These are phyloP conservation scores for Acipenser oxyrinchus DNA, from an alignment of 2,797 vertebrate species.

Conservation along the genomic window DNA sequence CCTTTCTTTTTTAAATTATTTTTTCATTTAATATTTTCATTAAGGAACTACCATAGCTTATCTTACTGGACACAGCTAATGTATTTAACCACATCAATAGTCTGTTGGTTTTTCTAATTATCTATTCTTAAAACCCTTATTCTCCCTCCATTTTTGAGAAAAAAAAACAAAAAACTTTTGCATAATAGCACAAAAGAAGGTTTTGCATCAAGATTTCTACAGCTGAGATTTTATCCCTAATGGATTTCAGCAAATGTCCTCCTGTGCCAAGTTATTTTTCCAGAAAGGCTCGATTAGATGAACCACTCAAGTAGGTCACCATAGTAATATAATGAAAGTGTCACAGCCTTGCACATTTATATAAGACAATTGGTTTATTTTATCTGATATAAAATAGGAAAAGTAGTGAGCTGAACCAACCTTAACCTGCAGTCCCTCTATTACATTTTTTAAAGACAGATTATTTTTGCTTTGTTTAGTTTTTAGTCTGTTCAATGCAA, in stretches of 20 bases:
- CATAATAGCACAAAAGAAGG: constrained; percentile 24
- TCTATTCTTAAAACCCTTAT: not conserved
- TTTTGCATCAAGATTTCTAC: constrained; percentile 29
- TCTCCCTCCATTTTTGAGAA: not conserved
- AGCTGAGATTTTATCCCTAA: constrained; percentile 29
- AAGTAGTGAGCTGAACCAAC: constrained; percentile 12
- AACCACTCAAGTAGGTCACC: constrained; percentile 30
- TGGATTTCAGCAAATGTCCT: constrained; percentile 30
- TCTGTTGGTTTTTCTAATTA: constrained; percentile 1
- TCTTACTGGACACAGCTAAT: no score
- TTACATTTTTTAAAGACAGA: constrained; percentile 17
- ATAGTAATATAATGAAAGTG: constrained; percentile 25
- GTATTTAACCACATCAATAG: not conserved
- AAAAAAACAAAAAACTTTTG: constrained; percentile 11
- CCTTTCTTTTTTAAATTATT: no score
- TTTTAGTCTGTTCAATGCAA: constrained; percentile 13
- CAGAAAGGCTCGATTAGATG: constrained; percentile 28
- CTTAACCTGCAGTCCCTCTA: constrained; percentile 13
- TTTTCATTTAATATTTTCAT: no score
- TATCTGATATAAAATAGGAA: constrained; percentile 10
- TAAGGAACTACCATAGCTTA: no score
- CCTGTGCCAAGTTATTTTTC: constrained; percentile 20
- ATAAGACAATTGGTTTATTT: constrained; percentile 20
- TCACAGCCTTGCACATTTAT: constrained; percentile 14
- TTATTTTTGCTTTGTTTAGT: constrained; percentile 19